These are phyloP conservation scores for Drosophila borborema DNA, from an alignment of 2,888 invertebrate species.

Conservation along the genomic window DNA sequence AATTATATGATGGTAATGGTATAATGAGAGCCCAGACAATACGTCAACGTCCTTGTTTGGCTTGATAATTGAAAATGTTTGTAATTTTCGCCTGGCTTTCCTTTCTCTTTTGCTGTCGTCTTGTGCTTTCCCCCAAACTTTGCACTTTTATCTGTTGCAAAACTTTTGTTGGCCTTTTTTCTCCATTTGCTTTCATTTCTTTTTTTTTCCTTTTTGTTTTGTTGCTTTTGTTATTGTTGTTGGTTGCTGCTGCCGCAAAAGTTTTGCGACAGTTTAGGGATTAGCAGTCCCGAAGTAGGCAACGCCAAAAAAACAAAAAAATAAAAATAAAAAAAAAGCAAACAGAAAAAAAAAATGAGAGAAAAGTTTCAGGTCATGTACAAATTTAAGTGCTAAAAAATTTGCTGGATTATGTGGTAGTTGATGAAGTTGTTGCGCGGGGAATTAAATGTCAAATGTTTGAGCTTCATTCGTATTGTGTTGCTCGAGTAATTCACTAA, in stretches of 20 bases:
- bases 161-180: conserved; percentile 70
- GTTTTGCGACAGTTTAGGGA: conserved; percentile 79
- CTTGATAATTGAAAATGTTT: conserved; percentile 79
- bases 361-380: conserved; percentile 69
- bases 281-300: conserved; percentile 70
- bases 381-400: conserved; percentile 78
- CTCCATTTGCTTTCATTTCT: conserved; percentile 7
- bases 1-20: conserved; percentile 73
- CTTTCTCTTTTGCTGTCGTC: conserved; percentile 29
- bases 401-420: conserved; percentile 72
- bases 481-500: conserved; percentile 53
- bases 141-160: conserved; percentile 76
- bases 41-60: conserved; percentile 68
- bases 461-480: conserved; percentile 26
- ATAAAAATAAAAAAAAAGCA: conserved; percentile 4
- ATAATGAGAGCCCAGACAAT: conserved; percentile 72
- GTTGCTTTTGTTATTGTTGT: conserved; percentile 15
- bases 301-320: conserved; percentile 31
- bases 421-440: conserved; percentile 69
- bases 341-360: conserved; percentile 12
- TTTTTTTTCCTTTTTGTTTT: conserved; percentile 19
- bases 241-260: conserved; percentile 54
- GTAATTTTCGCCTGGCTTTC: conserved; percentile 66
- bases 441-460: conserved; percentile 66
- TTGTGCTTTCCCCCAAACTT: conserved; percentile 62